Evolutionary conservation across 2,113 vertebrate genomes (phyloP).

Genomic region (Channa argus): DNA sequence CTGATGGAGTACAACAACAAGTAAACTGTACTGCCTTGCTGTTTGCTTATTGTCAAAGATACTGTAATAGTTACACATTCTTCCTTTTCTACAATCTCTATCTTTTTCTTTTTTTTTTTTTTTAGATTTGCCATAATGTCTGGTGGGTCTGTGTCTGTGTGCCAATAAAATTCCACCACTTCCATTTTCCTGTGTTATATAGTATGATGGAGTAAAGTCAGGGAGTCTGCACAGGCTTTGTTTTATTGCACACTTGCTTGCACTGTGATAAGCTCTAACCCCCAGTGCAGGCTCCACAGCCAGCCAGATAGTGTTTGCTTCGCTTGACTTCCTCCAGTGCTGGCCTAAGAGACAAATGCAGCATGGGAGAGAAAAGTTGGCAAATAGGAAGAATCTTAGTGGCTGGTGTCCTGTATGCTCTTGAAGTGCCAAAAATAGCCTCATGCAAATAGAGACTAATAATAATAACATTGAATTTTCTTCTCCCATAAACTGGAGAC

Average conservation of each 20-base stretch:
- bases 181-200: conserved; percentile 24
- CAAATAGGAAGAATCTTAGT: conserved; percentile 15
- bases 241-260: conserved; percentile 42
- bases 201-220: conserved; percentile 43
- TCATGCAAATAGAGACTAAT: conserved; percentile 26
- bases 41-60: conserved; percentile 5
- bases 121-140: conserved; percentile 3
- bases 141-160: conserved; percentile 6
- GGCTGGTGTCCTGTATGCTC: conserved; percentile 21
- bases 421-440: conserved; percentile 37
- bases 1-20: conserved; percentile 15
- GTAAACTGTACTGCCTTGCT: conserved; percentile 7
- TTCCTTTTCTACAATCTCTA: not conserved
- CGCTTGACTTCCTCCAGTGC: conserved; percentile 64
- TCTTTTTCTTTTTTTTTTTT: conserved; percentile 8
- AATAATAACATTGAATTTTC: conserved; percentile 15
- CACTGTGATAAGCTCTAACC: conserved; percentile 54
- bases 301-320: conserved; percentile 73
- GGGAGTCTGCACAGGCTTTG: conserved; percentile 37
- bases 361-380: conserved; percentile 42
- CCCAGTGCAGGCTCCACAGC: conserved; percentile 35
- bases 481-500: conserved; percentile 10
- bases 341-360: conserved; percentile 68
- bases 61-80: not conserved
- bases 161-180: conserved; percentile 3